Evolutionary conservation across 2,888 invertebrate genomes (phyloP).

Genomic region (Phrixothrix hirtus): DNA sequence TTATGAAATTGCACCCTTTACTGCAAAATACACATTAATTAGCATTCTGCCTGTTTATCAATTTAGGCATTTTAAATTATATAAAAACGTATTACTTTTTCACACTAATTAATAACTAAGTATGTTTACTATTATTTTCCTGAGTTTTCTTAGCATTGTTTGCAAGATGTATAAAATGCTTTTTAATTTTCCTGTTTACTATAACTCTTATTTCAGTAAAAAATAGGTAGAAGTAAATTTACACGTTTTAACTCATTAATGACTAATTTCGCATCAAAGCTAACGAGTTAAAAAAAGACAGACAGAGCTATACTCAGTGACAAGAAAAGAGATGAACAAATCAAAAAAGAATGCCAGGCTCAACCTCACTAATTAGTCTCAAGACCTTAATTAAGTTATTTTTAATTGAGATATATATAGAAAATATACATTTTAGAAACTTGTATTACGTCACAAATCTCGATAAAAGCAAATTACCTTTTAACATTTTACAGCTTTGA

Average conservation of each 20-base stretch:
- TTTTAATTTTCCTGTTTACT: constrained; percentile 29
- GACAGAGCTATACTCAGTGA: constrained; percentile 35
- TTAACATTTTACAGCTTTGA: no score
- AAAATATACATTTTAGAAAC: constrained; percentile 3
- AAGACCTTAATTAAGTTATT: constrained; percentile 70
- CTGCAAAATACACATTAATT: not conserved
- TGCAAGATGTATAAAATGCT: constrained; percentile 15
- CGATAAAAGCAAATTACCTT: no score
- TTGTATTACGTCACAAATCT: no score
- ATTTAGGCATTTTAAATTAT: no score
- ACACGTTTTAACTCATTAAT: constrained; percentile 51
- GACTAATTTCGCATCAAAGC: constrained; percentile 58
- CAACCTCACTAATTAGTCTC: constrained; percentile 64
- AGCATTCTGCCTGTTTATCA: no score
- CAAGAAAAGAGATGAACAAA: constrained; percentile 33
- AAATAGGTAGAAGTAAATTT: constrained; percentile 35
- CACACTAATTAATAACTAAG: no score
- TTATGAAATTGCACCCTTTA: constrained; percentile 9
- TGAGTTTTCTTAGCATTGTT: no score
- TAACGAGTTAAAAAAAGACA: constrained; percentile 53
- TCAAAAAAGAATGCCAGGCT: constrained; percentile 36
- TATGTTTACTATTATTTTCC: no score
- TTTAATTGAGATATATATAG: constrained; percentile 65
- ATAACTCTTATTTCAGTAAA: constrained; percentile 23
- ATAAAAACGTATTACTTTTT: no score